A percentile compares a stretch with the other conserved stretches of the same genome.
phyloP scores from a whole-genome alignment of 2,888 invertebrate species.

The Pelosia muscerda region DNA sequence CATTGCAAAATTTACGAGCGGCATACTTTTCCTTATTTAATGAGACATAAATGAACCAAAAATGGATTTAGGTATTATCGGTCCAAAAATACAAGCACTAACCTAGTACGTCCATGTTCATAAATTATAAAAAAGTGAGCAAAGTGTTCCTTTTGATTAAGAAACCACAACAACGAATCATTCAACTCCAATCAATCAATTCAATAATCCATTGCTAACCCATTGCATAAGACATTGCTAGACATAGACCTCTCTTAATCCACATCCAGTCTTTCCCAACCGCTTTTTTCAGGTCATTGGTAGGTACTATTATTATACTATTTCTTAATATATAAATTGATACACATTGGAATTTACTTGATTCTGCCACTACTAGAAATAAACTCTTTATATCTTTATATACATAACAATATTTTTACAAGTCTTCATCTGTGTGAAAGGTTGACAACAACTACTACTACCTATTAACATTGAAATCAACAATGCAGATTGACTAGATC shows the following conservation, averaged over 20 bases:
- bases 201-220: too few relatives aligned
- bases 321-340: not conserved
- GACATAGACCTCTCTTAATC: too few relatives aligned
- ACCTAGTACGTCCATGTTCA: not conserved
- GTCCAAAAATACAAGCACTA: too few relatives aligned
- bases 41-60: not conserved
- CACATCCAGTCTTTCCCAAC: too few relatives aligned
- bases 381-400: not conserved
- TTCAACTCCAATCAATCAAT: too few relatives aligned
- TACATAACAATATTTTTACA: not conserved
- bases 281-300: too few relatives aligned
- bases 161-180: too few relatives aligned
- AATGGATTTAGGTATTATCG: too few relatives aligned
- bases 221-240: too few relatives aligned
- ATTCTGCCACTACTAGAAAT: not conserved
- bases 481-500: conserved; percentile 5
- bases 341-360: not conserved
- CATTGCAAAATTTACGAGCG: not conserved
- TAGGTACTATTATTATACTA: not conserved
- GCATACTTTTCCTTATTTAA: not conserved
- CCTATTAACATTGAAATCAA: not conserved
- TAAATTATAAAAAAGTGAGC: too few relatives aligned
- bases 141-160: too few relatives aligned
- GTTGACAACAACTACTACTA: not conserved
- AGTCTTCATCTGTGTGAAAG: not conserved